Evolutionary conservation across 2,797 vertebrate species (phyloP), one percentile per base, ranked within the genome.

Genomic region (Intellagama lesueurii): DNA sequence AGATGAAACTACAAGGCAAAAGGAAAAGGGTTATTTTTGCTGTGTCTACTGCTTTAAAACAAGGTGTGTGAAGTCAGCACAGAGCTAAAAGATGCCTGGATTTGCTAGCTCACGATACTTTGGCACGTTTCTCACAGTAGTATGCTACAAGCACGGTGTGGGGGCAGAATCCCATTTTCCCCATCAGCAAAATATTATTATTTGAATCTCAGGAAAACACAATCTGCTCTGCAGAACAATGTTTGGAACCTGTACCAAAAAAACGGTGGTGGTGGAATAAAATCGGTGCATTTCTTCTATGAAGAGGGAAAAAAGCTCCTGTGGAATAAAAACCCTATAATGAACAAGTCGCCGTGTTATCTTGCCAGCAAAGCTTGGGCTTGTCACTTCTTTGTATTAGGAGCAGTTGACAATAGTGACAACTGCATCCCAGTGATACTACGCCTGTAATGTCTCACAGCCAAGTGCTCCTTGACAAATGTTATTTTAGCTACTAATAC

Each of bases 401-500:
- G 89, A 75, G 91, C 86, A 93, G 91, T 89, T 93, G 94, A 94
- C 93, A 94, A 95, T 35, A 92, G 30, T 60, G 75, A 28, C 68
- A 68, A 40, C n/a, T 86, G 56, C 68, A 81, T 49, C 70, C n/a
- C n/a, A 24, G 35, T 75, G 78, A 81, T 75, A 68, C 26, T 30
- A 60, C 72, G 66, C 92, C 92, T 95, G 88, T 92, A 90, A 93
- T 92, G 88, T 93, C 91, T 93, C 88, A 92, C 91, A 92, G 88
- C 12, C 8, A 72, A 93, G 92, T 91, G 94, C 90, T 90, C 87
- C 92, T 94, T 94, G 90, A 95, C 87, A 94, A 91, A 92, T 60
- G 66, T 88, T 93, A 92, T 93, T 94, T 94, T 91, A 94, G 87
- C 90, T 89, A 91, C 87, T 94, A 90, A 92, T 95, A 82, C 93